These are phyloP conservation scores for Sorex fumeus DNA, from an alignment of 2,113 vertebrate species.

Conservation along the genomic window DNA sequence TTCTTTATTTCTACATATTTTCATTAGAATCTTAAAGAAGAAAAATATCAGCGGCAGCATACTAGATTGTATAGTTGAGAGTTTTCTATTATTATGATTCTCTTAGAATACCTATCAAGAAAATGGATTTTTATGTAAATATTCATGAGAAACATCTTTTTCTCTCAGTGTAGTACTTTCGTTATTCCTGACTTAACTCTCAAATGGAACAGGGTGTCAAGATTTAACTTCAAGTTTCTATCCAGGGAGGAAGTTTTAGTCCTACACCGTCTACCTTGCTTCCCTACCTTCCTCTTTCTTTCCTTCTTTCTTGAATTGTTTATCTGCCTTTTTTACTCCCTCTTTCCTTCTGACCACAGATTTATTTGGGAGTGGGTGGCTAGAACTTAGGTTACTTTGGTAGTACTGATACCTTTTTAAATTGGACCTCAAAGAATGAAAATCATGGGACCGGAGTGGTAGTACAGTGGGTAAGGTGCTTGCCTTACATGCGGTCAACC, in stretches of 20 bases:
- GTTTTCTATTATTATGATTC: conserved; percentile 71
- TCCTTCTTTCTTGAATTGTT: neutral
- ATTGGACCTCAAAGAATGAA: conserved; percentile 78
- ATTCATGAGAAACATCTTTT: conserved; percentile 75
- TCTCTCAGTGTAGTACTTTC: conserved; percentile 45
- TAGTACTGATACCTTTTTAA: conserved; percentile 78
- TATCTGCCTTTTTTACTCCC: too few species aligned
- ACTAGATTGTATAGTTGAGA: conserved; percentile 4
- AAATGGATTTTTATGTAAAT: conserved; percentile 78
- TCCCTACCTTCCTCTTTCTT: neutral
- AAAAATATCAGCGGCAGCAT: conserved; percentile 54
- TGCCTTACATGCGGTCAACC: too few species aligned
- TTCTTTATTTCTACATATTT: neutral
- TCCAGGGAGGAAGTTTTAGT: conserved; percentile 74
- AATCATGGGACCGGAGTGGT: conserved; percentile 32
- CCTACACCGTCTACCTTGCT: neutral
- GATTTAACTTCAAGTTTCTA: conserved; percentile 78
- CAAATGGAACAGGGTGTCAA: conserved; percentile 53
- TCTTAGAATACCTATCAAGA: conserved; percentile 63
- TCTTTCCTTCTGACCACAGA: conserved; percentile 15
- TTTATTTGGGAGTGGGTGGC: neutral
- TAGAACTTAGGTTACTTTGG: conserved; percentile 74
- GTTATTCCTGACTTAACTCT: conserved; percentile 73
- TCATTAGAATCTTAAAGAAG: conserved; percentile 13
- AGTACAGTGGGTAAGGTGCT: too few species aligned